phyloP scores from a whole-genome alignment of 2,888 invertebrate species.

The Campaea margaritaria region DNA sequence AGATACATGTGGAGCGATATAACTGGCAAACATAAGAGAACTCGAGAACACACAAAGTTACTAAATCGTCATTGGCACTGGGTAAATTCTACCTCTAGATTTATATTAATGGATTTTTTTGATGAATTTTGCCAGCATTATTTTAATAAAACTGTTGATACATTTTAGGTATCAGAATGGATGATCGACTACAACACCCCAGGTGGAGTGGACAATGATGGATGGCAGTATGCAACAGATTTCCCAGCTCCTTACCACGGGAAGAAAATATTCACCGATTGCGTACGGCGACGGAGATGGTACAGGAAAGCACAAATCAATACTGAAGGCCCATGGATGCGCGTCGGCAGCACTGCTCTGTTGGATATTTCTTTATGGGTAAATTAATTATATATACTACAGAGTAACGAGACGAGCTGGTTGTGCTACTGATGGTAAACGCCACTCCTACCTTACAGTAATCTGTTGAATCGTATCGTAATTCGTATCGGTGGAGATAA shows the following conservation, averaged over 20 bases:
- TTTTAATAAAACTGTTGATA: neutral
- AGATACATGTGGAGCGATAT: slow-evolving; percentile 96
- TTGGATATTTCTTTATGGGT: slow-evolving; percentile 92
- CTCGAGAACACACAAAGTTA: slow-evolving; percentile 93
- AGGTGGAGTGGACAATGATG: slow-evolving; percentile 95
- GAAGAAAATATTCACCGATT: slow-evolving; percentile 94
- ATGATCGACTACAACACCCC: slow-evolving; percentile 95
- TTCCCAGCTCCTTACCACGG: slow-evolving; percentile 95
- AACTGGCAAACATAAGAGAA: slow-evolving; percentile 92
- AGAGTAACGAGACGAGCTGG: too few species aligned
- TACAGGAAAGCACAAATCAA: slow-evolving; percentile 92
- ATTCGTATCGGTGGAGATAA: neutral
- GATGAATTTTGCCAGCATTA: too few species aligned
- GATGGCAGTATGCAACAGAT: slow-evolving; percentile 98
- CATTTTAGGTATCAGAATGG: slow-evolving; percentile 92
- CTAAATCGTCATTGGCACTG: slow-evolving; percentile 96
- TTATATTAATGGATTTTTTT: too few species aligned
- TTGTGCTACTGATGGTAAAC: too few species aligned
- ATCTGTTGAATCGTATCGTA: too few species aligned
- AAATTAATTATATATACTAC: too few species aligned
- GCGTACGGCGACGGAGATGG: slow-evolving; percentile 94
- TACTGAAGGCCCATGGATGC: slow-evolving; percentile 95
- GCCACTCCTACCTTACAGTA: too few species aligned
- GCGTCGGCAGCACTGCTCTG: slow-evolving; percentile 94
- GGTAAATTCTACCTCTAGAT: slow-evolving; percentile 77